Percentiles rank a stretch among this genome's conserved stretches.
Conservation (phyloP, 2,797 vertebrate species). For the Anas georgica region DNA sequence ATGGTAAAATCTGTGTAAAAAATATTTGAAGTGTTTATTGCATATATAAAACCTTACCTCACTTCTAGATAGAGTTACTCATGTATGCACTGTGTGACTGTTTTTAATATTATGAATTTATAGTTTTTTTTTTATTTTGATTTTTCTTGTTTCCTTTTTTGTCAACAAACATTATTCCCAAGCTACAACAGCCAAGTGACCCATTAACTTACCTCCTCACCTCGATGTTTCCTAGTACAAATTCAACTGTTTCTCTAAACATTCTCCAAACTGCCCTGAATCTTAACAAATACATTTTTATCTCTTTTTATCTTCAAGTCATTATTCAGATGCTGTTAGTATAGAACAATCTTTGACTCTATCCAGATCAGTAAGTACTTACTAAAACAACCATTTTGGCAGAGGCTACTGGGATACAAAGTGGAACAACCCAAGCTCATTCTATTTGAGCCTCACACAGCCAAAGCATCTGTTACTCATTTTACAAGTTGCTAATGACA, state of each 20-base stretch:
- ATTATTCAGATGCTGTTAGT: background rate
- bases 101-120: background rate
- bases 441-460: slow-evolving; percentile 34
- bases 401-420: background rate
- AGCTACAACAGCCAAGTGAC: background rate
- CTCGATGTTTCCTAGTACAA: background rate
- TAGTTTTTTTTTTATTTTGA: background rate
- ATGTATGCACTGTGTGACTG: background rate
- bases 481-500: slow-evolving; percentile 72
- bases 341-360: background rate
- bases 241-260: background rate
- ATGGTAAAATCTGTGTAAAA: background rate
- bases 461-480: slow-evolving; percentile 75
- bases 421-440: background rate
- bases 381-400: background rate
- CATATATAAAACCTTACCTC: background rate
- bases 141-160: background rate
- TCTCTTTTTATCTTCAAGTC: background rate
- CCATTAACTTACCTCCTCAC: background rate
- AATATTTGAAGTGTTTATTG: background rate
- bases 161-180: background rate
- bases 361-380: background rate
- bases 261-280: background rate
- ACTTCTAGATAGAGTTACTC: background rate
- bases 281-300: background rate